Conservation (phyloP, 2,797 vertebrate genomes). For the Thalassophryne amazonica region DNA sequence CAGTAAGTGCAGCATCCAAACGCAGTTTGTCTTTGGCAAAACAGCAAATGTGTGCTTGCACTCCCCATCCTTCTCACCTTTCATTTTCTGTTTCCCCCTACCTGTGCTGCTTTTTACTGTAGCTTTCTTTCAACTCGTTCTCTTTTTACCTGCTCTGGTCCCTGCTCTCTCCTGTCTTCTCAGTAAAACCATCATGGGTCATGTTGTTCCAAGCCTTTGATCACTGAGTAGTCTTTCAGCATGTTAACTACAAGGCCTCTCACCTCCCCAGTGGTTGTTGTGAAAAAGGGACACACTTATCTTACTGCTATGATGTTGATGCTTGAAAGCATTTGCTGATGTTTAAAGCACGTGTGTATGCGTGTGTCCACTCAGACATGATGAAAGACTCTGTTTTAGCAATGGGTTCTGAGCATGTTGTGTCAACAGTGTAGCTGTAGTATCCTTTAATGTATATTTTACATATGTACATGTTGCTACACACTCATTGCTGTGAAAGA, state of each 20-base stretch:
- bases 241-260: slow-evolving; percentile 74
- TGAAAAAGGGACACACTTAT: slow-evolving; percentile 69
- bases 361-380: slow-evolving; percentile 59
- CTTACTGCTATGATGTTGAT: slow-evolving; percentile 72
- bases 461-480: too few species aligned
- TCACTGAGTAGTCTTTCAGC: slow-evolving; percentile 70
- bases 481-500: too few species aligned
- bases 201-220: slow-evolving; percentile 71
- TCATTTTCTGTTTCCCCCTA: slow-evolving; percentile 5
- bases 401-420: slow-evolving; percentile 52
- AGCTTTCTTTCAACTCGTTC: slow-evolving; percentile 55
- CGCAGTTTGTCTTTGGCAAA: slow-evolving; percentile 22
- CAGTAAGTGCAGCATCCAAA: slow-evolving; percentile 5
- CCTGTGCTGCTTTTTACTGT: slow-evolving; percentile 39
- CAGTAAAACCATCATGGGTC: slow-evolving; percentile 62
- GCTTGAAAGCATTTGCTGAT: slow-evolving; percentile 73
- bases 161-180: slow-evolving; percentile 50
- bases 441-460: too few species aligned
- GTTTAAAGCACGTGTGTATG: slow-evolving; percentile 46
- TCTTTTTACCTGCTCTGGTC: slow-evolving; percentile 51
- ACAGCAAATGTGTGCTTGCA: slow-evolving; percentile 38
- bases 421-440: slow-evolving; percentile 23
- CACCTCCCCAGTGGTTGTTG: slow-evolving; percentile 70
- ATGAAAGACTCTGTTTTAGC: slow-evolving; percentile 61
- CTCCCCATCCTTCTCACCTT: slow-evolving; percentile 5